Percentiles rank a stretch among this genome's conserved stretches.
These are phyloP conservation scores for Salminus brasiliensis DNA, from an alignment of 2,113 vertebrate genomes.

Conservation along the genomic window DNA sequence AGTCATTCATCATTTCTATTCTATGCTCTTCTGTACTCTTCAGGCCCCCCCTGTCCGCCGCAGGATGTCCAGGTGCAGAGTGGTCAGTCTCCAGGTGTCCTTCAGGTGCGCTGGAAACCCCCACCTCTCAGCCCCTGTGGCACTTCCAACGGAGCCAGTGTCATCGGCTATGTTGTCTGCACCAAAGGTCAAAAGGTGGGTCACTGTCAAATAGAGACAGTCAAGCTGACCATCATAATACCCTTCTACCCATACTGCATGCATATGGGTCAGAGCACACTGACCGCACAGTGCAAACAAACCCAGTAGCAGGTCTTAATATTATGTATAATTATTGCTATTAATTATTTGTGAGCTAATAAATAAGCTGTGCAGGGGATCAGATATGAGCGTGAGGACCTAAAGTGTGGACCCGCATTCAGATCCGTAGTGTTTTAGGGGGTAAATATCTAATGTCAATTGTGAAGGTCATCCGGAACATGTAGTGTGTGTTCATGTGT, in stretches of 20 bases:
- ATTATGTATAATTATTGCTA: no score
- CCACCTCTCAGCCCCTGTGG: conserved; percentile 84
- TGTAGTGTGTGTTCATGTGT: conserved; percentile 23
- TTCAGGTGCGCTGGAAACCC: conserved; percentile 91
- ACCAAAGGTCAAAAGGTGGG: conserved; percentile 92
- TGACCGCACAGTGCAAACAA: no score
- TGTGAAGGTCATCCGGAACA: not conserved
- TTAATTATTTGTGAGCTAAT: no score
- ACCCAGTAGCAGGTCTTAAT: no score
- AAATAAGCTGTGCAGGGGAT: no score
- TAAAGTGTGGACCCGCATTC: not conserved
- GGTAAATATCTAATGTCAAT: not conserved
- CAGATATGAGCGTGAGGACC: not conserved
- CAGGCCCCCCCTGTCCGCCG: conserved; percentile 92
- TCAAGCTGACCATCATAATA: no score
- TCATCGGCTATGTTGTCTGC: conserved; percentile 92
- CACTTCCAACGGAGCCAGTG: conserved; percentile 91
- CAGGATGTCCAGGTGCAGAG: conserved; percentile 87
- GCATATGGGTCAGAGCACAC: no score
- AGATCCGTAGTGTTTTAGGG: no score
- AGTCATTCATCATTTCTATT: no score
- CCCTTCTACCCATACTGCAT: no score
- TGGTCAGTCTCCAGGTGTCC: conserved; percentile 77
- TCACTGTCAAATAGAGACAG: no score
- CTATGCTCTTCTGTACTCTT: not conserved